Conservation (phyloP, 1,140 invertebrate genomes). For the Neotoxoptera formosana region DNA sequence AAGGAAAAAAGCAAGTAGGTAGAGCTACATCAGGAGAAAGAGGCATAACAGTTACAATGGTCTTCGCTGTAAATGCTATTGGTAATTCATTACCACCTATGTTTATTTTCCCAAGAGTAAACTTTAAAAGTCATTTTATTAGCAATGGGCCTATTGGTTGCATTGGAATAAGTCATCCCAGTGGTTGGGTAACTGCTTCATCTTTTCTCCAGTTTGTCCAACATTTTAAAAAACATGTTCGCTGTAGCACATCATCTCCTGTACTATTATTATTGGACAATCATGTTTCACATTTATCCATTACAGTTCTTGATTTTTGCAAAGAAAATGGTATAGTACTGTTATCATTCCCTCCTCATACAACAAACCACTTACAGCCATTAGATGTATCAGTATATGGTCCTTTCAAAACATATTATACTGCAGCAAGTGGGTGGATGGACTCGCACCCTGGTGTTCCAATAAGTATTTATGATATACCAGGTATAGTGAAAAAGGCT, state of each 20-base stretch:
- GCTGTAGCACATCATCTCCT: conserved; percentile 61
- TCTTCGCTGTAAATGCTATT: conserved; percentile 57
- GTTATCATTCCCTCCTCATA: conserved; percentile 62
- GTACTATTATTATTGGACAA: conserved; percentile 64
- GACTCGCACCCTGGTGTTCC: conserved; percentile 61
- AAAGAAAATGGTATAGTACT: conserved; percentile 61
- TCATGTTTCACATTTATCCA: conserved; percentile 63
- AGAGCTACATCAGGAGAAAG: conserved; percentile 62
- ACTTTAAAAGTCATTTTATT: conserved; percentile 61
- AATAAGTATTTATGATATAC: conserved; percentile 62
- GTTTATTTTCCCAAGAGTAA: conserved; percentile 62
- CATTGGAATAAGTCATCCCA: conserved; percentile 61
- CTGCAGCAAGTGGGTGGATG: conserved; percentile 62
- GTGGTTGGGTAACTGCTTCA: conserved; percentile 64
- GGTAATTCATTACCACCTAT: conserved; percentile 64
- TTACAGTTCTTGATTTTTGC: conserved; percentile 60
- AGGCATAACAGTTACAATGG: conserved; percentile 61
- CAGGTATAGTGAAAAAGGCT: conserved; percentile 61
- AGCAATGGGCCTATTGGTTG: conserved; percentile 61
- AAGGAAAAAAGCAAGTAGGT: neutral
- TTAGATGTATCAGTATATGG: conserved; percentile 62
- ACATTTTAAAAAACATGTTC: conserved; percentile 61
- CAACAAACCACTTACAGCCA: conserved; percentile 61
- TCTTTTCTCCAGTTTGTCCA: conserved; percentile 59
- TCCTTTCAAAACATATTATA: conserved; percentile 58